These are phyloP conservation scores for Caenorhabditis tropicalis DNA, from an alignment of 1,140 invertebrate genomes.

Conservation along the genomic window DNA sequence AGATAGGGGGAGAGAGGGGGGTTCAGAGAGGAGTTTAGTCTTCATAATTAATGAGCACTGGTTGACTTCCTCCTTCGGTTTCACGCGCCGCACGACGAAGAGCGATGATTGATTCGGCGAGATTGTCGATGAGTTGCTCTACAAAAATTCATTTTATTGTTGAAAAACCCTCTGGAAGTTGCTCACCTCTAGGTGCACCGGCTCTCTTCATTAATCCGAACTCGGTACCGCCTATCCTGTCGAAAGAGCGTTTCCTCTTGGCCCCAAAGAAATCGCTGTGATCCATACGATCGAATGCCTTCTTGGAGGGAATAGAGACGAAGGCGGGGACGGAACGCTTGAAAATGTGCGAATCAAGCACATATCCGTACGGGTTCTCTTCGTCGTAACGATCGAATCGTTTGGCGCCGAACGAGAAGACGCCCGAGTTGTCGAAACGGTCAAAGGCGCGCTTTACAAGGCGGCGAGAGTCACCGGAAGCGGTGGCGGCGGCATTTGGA, in stretches of 20 bases:
- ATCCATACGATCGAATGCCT: slow-evolving; percentile 24
- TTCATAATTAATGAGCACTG: neutral
- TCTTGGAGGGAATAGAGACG: neutral
- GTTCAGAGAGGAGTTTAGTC: neutral
- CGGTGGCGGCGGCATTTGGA: neutral
- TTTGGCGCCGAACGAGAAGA: slow-evolving; percentile 31
- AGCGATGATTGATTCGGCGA: slow-evolving; percentile 13
- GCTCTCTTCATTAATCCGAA: slow-evolving; percentile 23
- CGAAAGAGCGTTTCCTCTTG: slow-evolving; percentile 8
- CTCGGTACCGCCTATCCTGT: slow-evolving; percentile 15
- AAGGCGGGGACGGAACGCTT: neutral
- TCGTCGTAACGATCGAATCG: slow-evolving; percentile 41
- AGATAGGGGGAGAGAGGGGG: neutral
- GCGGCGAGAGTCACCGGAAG: neutral
- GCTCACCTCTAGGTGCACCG: neutral
- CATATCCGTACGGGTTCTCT: slow-evolving; percentile 7
- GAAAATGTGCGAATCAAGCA: neutral
- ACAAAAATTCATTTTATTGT: neutral
- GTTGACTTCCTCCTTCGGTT: neutral
- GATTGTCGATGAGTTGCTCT: slow-evolving; percentile 25
- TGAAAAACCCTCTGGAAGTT: too few species aligned
- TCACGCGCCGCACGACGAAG: slow-evolving; percentile 15
- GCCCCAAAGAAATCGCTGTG: slow-evolving; percentile 20
- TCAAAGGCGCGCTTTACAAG: slow-evolving; percentile 15
- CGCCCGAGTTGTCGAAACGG: slow-evolving; percentile 25